These are phyloP conservation scores for Acleris sparsana DNA, from an alignment of 2,888 invertebrate genomes.

Conservation along the genomic window DNA sequence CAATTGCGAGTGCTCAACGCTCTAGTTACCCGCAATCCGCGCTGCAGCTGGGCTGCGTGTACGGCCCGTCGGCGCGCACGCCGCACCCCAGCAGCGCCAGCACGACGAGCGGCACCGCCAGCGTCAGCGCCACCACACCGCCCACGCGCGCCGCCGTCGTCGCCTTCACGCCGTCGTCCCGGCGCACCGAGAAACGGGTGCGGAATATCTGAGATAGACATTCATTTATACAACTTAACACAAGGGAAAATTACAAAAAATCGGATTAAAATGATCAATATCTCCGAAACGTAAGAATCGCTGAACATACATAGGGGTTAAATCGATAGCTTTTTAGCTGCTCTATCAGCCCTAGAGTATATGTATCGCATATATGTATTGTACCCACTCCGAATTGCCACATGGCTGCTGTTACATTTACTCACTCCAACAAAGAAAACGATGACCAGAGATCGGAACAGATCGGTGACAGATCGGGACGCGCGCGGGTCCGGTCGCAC, in stretches of 20 bases:
- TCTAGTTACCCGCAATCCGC: slow-evolving; percentile 54
- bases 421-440: slow-evolving; percentile 74
- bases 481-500: slow-evolving; percentile 64
- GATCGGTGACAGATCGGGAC: slow-evolving; percentile 59
- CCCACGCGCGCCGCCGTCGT: slow-evolving; percentile 69
- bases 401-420: background rate
- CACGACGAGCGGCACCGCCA: slow-evolving; percentile 55
- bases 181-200: slow-evolving; percentile 68
- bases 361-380: too few relatives aligned
- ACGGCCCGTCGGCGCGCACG: slow-evolving; percentile 49
- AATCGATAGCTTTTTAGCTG: too few relatives aligned
- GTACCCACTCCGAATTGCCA: too few relatives aligned
- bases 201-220: slow-evolving; percentile 62
- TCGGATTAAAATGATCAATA: too few relatives aligned
- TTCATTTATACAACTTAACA: too few relatives aligned
- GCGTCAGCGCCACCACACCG: slow-evolving; percentile 59
- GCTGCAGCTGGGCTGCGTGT: slow-evolving; percentile 60
- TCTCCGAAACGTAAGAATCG: too few relatives aligned
- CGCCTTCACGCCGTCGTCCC: slow-evolving; percentile 69
- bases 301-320: too few relatives aligned
- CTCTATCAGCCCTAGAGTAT: too few relatives aligned
- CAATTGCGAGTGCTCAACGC: too few relatives aligned
- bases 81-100: slow-evolving; percentile 57
- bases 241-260: too few relatives aligned
- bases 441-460: slow-evolving; percentile 70